Base-by-base conservation (phyloP, 2,888 invertebrate genomes). In the Fragum whitleyi region DNA sequence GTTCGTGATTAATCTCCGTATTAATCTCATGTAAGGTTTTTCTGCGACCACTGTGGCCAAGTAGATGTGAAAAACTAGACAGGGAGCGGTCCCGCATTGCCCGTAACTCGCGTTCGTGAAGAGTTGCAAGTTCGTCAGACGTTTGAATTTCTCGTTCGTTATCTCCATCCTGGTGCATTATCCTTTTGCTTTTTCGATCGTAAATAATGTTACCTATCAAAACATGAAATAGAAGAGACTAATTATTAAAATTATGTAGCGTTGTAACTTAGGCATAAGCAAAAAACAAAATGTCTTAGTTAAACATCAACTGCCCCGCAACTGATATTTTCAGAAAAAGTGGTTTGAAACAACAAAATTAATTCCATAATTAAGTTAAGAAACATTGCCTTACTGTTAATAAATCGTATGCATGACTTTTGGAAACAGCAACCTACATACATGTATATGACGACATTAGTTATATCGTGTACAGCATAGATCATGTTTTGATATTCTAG, bases 191-290 rank as follows among this genome's bases (percentile, higher is more conserved):
- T 26, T 81, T 85, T 75, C 85, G 86, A 76, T 88, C 81, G 70
- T 89, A 90, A 16, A 81, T 62, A 11, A 80, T 47, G 26, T 87
- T 86, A 11, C 85, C 85, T 85, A 70, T 19, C 3, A 47, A 47
- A 9, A 6, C 39, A 59, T 7, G n/a, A 57, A 36, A 36, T 26
- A 32, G 3, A 28, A 42, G 26, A 16, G 19, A 32, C 11, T 11
- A n/a, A 29, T 67, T 7, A 67, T 19, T 2, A 21, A 21, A 42
- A 67, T 36, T 11, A n/a, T n/a, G n/a, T n/a, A n/a, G n/a, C n/a
- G n/a, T n/a, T n/a, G n/a, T n/a, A n/a, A n/a, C n/a, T n/a, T n/a
- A n/a, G n/a, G n/a, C n/a, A n/a, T n/a, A n/a, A n/a, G n/a, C n/a
- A n/a, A n/a, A n/a, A n/a, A n/a, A n/a, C n/a, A n/a, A n/a, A n/a